Evolutionary conservation across 2,113 vertebrate genomes (phyloP).

Genomic region (Dissostichus mawsoni): DNA sequence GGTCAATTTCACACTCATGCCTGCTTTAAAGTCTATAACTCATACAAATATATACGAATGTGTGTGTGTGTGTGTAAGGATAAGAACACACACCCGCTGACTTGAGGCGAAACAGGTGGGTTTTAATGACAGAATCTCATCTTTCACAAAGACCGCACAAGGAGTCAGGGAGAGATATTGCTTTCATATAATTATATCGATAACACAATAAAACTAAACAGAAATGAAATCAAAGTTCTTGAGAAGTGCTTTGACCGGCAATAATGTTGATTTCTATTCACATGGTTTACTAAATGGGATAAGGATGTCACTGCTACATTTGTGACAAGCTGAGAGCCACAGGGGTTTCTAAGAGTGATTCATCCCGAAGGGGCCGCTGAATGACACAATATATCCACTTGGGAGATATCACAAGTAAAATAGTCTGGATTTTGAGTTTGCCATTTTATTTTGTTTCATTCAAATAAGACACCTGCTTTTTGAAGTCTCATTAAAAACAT

Average conservation of each 20-base stretch:
- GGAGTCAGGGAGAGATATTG: conserved; percentile 63
- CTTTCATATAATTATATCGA: conserved; percentile 71
- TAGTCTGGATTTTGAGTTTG: conserved; percentile 2
- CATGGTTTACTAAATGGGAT: conserved; percentile 46
- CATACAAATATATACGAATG: conserved; percentile 43
- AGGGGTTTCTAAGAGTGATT: conserved; percentile 29
- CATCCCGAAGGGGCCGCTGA: background rate
- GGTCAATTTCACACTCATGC: conserved; percentile 82
- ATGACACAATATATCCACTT: background rate
- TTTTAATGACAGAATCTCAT: conserved; percentile 73
- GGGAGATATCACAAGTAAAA: conserved; percentile 8
- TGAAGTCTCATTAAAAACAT: background rate
- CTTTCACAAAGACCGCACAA: conserved; percentile 70
- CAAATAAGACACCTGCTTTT: background rate
- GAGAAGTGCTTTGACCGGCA: conserved; percentile 64
- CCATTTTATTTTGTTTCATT: background rate
- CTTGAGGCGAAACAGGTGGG: conserved; percentile 77
- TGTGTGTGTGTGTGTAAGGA: conserved; percentile 12
- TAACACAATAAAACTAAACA: conserved; percentile 70
- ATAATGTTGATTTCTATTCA: conserved; percentile 65
- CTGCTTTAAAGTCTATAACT: conserved; percentile 58
- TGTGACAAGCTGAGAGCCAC: conserved; percentile 42
- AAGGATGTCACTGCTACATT: conserved; percentile 50
- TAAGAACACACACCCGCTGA: conserved; percentile 3
- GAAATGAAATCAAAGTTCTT: conserved; percentile 67